Base-by-base conservation (phyloP, 1,140 invertebrate species). In the Sweltsa coloradensis region DNA sequence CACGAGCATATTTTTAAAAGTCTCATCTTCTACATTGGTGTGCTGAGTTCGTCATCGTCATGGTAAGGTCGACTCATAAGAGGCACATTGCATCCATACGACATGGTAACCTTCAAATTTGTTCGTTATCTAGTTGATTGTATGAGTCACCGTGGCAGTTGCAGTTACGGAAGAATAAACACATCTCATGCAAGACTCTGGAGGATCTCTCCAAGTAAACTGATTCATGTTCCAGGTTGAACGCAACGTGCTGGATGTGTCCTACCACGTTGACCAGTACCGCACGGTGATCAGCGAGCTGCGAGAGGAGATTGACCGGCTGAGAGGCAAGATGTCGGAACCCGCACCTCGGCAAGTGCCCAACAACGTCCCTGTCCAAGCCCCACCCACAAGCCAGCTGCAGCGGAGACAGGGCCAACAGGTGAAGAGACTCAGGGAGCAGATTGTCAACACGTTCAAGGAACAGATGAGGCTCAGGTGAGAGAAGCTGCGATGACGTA, bases 391-490 rank as follows among this genome's bases (percentile, higher is more conserved):
- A 67, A 69, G 54, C 29, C 61, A 66, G 6, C 5, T 25, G 2
- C 1, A 75, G 11, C 40, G 26, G 40, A 16, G 14, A 24, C 52
- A 50, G 39, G 27, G 23, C 23, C 49, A 61, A 41, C 49, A 83
- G 54, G 68, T 91, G 25, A 81, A 80, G 52, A 74, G 76, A 34
- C 59, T 92, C 2, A 71, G 86, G 27, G 85, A 91, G 49, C 81
- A 89, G 55, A 85, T 93, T 11, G 79, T 93, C 0, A 75, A 81
- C 0, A 85, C 84, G 0, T 94, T 93, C 61, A 85, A 89, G 52
- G 85, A 90, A 51, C 89, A 93, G 63, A 93, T 93, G 89, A 78
- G 85, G 53, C 64, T 92, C 1, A 74, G 88, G 73, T 76, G 14
- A 34, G 41, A n/a, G n/a, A n/a, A n/a, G n/a, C n/a, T n/a, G n/a